Evolutionary conservation across 1,140 invertebrate genomes (phyloP).

Genomic region (Lepidurus arcticus): DNA sequence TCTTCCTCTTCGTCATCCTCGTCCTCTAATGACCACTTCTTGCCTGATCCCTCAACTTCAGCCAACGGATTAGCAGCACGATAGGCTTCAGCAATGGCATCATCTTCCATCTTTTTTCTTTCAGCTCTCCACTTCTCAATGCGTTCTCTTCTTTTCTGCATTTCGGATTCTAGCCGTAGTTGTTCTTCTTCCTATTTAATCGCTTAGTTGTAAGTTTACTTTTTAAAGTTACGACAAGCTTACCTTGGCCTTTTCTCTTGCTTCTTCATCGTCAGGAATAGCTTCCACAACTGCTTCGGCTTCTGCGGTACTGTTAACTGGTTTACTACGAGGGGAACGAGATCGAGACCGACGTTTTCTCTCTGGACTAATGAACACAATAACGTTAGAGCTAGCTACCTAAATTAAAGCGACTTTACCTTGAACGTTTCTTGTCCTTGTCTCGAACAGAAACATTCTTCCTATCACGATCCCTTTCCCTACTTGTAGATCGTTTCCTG

Average conservation of each 20-base stretch:
- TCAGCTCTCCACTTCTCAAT: constrained; percentile 88
- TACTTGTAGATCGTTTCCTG: background rate
- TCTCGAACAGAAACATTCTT: background rate
- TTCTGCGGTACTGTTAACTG: background rate
- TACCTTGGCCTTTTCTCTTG: constrained; percentile 22
- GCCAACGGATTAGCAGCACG: constrained; percentile 46
- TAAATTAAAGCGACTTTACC: background rate
- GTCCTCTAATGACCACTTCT: constrained; percentile 89
- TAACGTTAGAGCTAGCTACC: background rate
- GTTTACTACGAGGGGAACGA: constrained; percentile 20
- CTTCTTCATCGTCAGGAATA: background rate
- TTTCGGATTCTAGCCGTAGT: constrained; percentile 83
- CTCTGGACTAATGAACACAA: background rate
- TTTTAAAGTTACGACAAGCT: background rate
- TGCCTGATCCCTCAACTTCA: constrained; percentile 47
- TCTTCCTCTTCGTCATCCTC: constrained; percentile 73
- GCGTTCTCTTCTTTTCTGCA: constrained; percentile 89
- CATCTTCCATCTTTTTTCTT: constrained; percentile 75
- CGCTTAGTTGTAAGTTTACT: background rate
- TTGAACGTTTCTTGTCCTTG: background rate
- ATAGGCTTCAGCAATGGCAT: constrained; percentile 65
- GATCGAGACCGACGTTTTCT: background rate
- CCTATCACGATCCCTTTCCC: background rate
- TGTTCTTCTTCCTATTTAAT: constrained; percentile 56
- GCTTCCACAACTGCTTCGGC: background rate